Conservation (phyloP, 2,113 vertebrate genomes). For the Atlantisia rogersi region DNA sequence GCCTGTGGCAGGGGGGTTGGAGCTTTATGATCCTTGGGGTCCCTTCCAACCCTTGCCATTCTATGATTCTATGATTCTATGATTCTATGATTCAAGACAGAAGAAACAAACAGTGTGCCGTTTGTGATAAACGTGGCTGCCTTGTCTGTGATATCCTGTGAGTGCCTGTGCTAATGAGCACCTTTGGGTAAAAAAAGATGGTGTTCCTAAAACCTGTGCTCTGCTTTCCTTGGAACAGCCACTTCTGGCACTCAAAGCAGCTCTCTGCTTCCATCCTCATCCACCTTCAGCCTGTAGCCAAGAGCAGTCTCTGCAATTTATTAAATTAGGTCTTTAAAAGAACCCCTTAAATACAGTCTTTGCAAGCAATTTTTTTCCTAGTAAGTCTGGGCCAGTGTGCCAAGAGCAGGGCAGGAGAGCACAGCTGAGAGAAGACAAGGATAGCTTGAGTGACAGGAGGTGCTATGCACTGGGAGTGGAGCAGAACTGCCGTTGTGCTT, state of each 20-base stretch:
- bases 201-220: conserved; percentile 27
- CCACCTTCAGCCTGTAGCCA: background rate
- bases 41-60: too few species aligned
- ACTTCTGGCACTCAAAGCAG: background rate
- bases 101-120: background rate
- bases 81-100: background rate
- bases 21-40: too few species aligned
- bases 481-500: background rate
- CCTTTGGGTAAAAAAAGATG: background rate
- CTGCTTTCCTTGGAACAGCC: conserved; percentile 8
- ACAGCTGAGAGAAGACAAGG: background rate
- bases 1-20: too few species aligned
- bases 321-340: conserved; percentile 24
- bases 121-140: background rate
- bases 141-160: background rate
- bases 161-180: background rate
- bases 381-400: background rate
- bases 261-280: background rate
- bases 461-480: background rate
- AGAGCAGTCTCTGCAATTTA: conserved; percentile 20
- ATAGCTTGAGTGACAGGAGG: background rate
- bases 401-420: background rate
- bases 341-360: background rate
- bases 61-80: too few species aligned
- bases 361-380: background rate